Percentiles rank a stretch among this genome's conserved stretches.
phyloP scores from a whole-genome alignment of 2,113 vertebrate genomes.

The Rattus norvegicus region GRCr8 NC_086028.1:74798001-74798500 shows the following conservation, averaged over 20 bases:
- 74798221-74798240: neutral
- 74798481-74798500: neutral
- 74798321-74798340: constrained; percentile 21
- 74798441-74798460: neutral
- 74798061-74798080: neutral
- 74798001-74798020: neutral
- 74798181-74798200: neutral
- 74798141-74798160: neutral
- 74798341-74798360: neutral
- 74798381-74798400: neutral
- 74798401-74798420: neutral
- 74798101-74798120: neutral
- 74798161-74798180: neutral
- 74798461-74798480: neutral
- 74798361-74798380: constrained; percentile 37
- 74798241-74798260: neutral
- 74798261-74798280: neutral
- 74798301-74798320: neutral
- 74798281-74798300: neutral
- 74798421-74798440: neutral
- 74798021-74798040: neutral
- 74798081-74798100: neutral
- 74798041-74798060: no score
- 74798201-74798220: neutral
- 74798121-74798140: constrained; percentile 47